phyloP scores from a whole-genome alignment of 2,113 vertebrate species.

The Hippolais icterina region DNA sequence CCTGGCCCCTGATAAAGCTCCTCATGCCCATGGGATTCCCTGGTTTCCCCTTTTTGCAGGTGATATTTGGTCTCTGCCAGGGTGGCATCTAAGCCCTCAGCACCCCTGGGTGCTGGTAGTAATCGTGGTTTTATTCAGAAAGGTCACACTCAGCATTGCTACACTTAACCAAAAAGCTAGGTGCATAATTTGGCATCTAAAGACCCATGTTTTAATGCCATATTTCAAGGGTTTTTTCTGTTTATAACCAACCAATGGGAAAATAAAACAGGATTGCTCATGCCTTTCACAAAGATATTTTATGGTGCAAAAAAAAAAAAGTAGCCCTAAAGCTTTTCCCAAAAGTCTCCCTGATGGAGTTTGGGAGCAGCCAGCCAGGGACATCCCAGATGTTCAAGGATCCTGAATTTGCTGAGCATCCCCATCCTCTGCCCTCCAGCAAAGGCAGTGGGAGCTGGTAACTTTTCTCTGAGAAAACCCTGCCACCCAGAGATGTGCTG shows the following conservation, averaged over 20 bases:
- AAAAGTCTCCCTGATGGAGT: background rate
- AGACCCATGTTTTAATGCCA: background rate
- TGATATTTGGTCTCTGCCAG: background rate
- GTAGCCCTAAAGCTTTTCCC: background rate
- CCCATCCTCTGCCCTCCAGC: background rate
- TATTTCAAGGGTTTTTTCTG: background rate
- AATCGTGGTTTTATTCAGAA: background rate
- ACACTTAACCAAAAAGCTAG: background rate
- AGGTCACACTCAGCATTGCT: background rate
- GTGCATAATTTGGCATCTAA: background rate
- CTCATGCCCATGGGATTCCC: fast-evolving
- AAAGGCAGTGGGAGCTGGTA: background rate
- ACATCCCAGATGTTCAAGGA: fast-evolving
- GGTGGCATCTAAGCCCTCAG: background rate
- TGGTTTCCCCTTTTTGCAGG: background rate
- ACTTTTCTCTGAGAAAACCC: background rate
- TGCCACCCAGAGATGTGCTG: background rate
- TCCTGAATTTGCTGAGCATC: background rate
- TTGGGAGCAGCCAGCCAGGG: background rate
- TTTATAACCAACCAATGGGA: background rate
- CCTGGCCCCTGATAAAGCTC: background rate
- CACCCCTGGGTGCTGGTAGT: background rate
- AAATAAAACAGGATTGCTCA: background rate
- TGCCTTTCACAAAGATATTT: background rate
- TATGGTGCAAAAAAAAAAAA: background rate